Evolutionary conservation across 2,797 vertebrate species (phyloP), one percentile per base, ranked within the genome.

Genomic region (Gymnodraco acuticeps): DNA sequence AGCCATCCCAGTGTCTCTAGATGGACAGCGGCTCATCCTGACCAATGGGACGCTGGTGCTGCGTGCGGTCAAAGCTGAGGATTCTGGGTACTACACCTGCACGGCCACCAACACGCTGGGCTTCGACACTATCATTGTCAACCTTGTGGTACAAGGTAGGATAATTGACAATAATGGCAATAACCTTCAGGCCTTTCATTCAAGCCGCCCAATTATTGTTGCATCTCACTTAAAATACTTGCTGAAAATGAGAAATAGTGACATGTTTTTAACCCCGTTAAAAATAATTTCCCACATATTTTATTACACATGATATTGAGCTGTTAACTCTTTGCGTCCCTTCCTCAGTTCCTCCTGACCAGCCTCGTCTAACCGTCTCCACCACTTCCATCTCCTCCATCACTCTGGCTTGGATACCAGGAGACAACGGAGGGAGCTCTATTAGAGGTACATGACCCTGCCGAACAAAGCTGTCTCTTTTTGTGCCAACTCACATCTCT

Each of bases 81-180:
- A 99, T 87, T 99, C 97, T 0, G 98, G 98, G 43, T 99, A 99
- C 90, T 99, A 99, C 89, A 99, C 97, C 64, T 99, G 98, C 94
- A 99, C 97, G 0, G 98, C 98, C 86, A 99, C 98, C 87, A 99
- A 99, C 94, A 98, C 97, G 0, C 95, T 98, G 75, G 98, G 98
- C 74, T 99, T 99, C 0, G 98, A 99, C 89, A 99, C 97, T 73
- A 99, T 99, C 91, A 98, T 99, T 23, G 94, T 99, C 87, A 99
- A 99, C 93, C 96, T 99, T 47, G 93, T 99, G 66, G 98, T 99
- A 60, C 98, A 99, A 96, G 98, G 98, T 99, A 92, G 87, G 83
- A 73, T 38, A n/a, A 45, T 50, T 16, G 9, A 10, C 45, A 10
- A 16, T 41, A n/a, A 53, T 38, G 15, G 4, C 27, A 46, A 1